phyloP scores from a whole-genome alignment of 2,888 invertebrate species.

The Trachelus stipa region DNA sequence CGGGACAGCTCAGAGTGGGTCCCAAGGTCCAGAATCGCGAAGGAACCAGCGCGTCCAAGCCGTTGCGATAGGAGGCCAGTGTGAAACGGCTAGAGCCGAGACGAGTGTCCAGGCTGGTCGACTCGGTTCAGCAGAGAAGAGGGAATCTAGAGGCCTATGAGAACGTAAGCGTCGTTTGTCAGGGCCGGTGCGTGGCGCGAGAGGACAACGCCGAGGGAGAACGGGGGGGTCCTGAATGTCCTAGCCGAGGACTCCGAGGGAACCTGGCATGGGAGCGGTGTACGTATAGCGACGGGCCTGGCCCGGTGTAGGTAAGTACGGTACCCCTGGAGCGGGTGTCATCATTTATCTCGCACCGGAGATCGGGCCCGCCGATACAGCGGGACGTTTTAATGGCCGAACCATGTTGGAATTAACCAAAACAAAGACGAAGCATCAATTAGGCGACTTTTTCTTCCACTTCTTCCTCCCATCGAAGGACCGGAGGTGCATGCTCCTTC shows the following conservation, averaged over 20 bases:
- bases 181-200: not conserved
- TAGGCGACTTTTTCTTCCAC: conserved; percentile 70
- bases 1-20: not conserved
- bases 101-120: not conserved
- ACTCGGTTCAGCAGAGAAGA: conserved; percentile 3
- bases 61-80: not conserved
- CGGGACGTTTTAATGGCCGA: conserved; percentile 78
- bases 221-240: conserved; percentile 3
- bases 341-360: conserved; percentile 72
- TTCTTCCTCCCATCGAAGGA: conserved; percentile 38
- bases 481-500: conserved; percentile 21
- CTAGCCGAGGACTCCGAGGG: not conserved
- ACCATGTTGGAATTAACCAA: conserved; percentile 78
- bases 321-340: conserved; percentile 68
- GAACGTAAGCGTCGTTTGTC: conserved; percentile 23
- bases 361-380: conserved; percentile 73
- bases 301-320: conserved; percentile 61
- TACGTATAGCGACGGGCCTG: conserved; percentile 29
- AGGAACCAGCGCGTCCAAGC: conserved; percentile 8
- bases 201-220: conserved; percentile 4
- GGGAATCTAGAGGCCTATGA: not conserved
- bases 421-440: conserved; percentile 79
- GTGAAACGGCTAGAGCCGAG: not conserved
- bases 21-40: conserved; percentile 9
- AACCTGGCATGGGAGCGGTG: not conserved